Base-by-base conservation (phyloP, 2,797 vertebrate species). In the Synaphobranchus kaupii region DNA sequence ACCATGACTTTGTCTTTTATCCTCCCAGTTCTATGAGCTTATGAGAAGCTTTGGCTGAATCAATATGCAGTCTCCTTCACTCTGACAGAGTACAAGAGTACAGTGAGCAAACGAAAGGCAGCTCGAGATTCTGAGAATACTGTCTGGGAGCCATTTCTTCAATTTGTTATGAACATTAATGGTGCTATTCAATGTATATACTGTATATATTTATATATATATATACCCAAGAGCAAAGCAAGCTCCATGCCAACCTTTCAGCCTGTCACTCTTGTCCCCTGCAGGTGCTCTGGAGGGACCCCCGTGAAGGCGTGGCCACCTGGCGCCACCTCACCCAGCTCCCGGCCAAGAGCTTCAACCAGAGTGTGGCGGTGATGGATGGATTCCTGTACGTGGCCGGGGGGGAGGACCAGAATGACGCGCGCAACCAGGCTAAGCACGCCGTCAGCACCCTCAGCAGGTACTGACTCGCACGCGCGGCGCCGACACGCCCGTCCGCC, bases 271-370 rank as follows among this genome's bases (percentile, higher is more conserved):
- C 68, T 78, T 22, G 28, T 68, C 54, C 48, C 76, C 66, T 25
- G 1, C 89, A 97, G 96, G 96, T 97, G 56, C 84, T 96, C 80
- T 97, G 96, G 96, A 93, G 96, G 89, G 96, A 97, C 91, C 95
- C 95, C 3, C 94, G 96, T 48, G 96, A 97, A 0, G 95, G 95
- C 28, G 92, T 92, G n/a, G 95, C 96, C 47, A 88, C 93, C 86
- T 97, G 97, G 97, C 95, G 96, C 83, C 97, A 97, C 93, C 95
- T 97, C 52, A 94, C 94, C 0, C 97, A 97, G 93, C 96, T 98
- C 86, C 97, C 96, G 0, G 95, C 96, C 0, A 97, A 97, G 92
- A 97, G 97, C 90, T 97, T 97, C 90, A 98, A 98, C 94, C 97
- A 97, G 91, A 97, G 97, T 0, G 96, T 97, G 84, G 96, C 94